A percentile compares a stretch with the other conserved stretches of the same genome.
Conservation (phyloP, 2,888 invertebrate species). For the Drosophila cracens region DNA sequence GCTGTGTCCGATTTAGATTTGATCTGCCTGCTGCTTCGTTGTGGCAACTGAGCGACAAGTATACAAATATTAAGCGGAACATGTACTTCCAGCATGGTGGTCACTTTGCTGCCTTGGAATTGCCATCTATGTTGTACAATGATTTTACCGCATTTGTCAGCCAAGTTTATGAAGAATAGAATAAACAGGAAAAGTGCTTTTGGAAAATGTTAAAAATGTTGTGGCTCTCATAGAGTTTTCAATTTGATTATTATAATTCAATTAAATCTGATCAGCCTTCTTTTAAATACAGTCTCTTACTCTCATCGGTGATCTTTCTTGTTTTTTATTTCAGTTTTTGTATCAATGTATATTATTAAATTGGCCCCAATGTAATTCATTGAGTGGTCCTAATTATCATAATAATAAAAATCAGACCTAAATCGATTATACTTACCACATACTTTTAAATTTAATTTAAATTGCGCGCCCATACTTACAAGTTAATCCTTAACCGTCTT, state of each 20-base stretch:
- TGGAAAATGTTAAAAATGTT: not conserved
- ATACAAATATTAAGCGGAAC: slow-evolving; percentile 88
- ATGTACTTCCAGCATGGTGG: slow-evolving; percentile 90
- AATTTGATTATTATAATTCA: not conserved
- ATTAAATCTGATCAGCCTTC: not conserved
- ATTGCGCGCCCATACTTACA: slow-evolving; percentile 7
- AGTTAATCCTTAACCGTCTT: not conserved
- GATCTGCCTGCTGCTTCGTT: slow-evolving; percentile 88
- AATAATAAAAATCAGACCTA: not conserved
- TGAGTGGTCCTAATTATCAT: not conserved
- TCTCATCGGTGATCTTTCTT: not conserved
- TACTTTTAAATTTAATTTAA: slow-evolving; percentile 11
- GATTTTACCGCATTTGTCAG: slow-evolving; percentile 89
- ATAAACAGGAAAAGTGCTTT: not conserved
- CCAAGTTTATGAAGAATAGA: slow-evolving; percentile 64
- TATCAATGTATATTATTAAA: not conserved
- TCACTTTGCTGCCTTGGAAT: slow-evolving; percentile 94
- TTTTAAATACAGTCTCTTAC: not conserved
- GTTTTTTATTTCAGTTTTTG: not conserved
- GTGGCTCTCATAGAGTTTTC: not conserved
- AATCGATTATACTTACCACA: not conserved
- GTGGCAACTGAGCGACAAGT: slow-evolving; percentile 87
- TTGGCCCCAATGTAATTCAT: not conserved
- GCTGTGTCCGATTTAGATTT: slow-evolving; percentile 90
- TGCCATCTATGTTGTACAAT: slow-evolving; percentile 89